These are phyloP conservation scores for Pammene fasciana DNA, from an alignment of 2,888 invertebrate genomes.

Conservation along the genomic window DNA sequence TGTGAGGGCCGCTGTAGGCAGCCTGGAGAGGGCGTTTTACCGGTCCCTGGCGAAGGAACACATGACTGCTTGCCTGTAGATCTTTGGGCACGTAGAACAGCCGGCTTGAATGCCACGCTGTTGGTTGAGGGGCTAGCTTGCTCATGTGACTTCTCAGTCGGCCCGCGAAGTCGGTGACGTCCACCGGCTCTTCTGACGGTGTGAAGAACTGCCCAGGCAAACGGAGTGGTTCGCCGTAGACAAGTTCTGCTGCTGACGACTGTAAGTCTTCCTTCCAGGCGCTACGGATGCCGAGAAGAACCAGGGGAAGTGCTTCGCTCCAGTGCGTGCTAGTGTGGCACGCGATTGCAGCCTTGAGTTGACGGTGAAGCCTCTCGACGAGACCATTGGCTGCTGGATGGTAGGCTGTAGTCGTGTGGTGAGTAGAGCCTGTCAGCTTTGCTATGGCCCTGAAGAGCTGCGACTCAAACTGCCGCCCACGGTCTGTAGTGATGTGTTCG, in stretches of 20 bases:
- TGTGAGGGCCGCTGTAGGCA: background rate
- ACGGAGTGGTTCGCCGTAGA: background rate
- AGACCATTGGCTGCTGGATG: constrained; percentile 56
- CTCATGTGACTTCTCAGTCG: background rate
- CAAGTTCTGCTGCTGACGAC: background rate
- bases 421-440: background rate
- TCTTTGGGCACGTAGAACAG: constrained; percentile 2
- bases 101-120: background rate
- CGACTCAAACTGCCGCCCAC: constrained; percentile 4
- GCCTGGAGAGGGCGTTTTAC: background rate
- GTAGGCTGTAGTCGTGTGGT: constrained; percentile 15
- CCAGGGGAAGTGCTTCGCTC: constrained; percentile 46
- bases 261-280: constrained; percentile 48
- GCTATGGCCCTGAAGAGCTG: background rate
- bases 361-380: constrained; percentile 52
- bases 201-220: constrained; percentile 4
- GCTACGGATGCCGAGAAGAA: constrained; percentile 48
- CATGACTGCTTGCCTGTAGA: constrained; percentile 1
- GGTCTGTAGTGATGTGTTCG: constrained; percentile 4
- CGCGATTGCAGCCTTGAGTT: constrained; percentile 12
- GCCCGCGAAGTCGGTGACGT: background rate
- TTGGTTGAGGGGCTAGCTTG: constrained; percentile 1
- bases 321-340: constrained; percentile 38
- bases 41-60: background rate
- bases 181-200: background rate